Evolutionary conservation across 1,140 invertebrate species (phyloP).

Genomic region (Cyrtorhinus lividipennis): DNA sequence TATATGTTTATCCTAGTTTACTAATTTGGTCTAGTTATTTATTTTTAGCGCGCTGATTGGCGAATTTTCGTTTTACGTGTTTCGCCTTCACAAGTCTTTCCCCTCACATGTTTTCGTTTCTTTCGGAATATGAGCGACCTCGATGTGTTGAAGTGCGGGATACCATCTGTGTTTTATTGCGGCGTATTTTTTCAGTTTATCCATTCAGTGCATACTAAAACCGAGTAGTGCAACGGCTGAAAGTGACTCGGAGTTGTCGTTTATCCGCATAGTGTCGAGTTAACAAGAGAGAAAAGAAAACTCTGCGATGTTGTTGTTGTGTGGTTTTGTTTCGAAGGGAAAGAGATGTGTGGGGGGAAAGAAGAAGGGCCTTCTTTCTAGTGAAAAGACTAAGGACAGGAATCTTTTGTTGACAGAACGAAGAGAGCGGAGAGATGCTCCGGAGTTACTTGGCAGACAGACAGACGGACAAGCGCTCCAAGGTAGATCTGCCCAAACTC

Average conservation of each 20-base stretch:
- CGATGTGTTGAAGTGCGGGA: neutral
- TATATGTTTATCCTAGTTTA: too few species aligned
- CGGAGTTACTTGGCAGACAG: slow-evolving; percentile 19
- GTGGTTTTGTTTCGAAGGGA: neutral
- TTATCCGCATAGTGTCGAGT: neutral
- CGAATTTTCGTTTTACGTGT: too few species aligned
- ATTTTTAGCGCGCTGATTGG: too few species aligned
- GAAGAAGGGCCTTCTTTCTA: slow-evolving; percentile 6
- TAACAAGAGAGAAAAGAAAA: too few species aligned
- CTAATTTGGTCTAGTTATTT: too few species aligned
- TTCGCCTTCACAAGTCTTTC: neutral
- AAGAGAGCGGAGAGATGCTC: slow-evolving; percentile 18
- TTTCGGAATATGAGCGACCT: neutral
- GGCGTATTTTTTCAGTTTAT: neutral
- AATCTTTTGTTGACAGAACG: slow-evolving; percentile 42
- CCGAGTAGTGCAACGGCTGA: neutral
- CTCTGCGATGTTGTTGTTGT: neutral
- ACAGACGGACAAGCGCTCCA: slow-evolving; percentile 10
- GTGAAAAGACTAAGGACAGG: slow-evolving; percentile 7
- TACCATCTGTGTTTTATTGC: neutral
- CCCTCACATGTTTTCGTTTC: neutral
- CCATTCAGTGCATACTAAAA: neutral
- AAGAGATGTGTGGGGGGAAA: slow-evolving; percentile 13
- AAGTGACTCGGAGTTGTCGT: neutral
- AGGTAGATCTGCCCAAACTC: slow-evolving; percentile 25